Evolutionary conservation across 2,797 vertebrate genomes (phyloP), one percentile per base, ranked within the genome.

Genomic region (Fringilla coelebs): DNA sequence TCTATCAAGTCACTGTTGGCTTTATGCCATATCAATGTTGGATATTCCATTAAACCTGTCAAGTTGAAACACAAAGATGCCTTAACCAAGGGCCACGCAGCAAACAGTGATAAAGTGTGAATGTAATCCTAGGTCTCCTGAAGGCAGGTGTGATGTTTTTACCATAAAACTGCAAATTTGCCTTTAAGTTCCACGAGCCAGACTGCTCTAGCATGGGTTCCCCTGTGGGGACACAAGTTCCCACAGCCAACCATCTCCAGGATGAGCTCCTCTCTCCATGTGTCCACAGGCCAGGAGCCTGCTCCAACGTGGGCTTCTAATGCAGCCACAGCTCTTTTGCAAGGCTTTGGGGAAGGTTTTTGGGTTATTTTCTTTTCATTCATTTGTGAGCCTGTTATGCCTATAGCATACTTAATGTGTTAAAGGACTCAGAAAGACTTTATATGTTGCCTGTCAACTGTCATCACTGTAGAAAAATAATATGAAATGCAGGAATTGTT

Each of bases 271-370:
- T 78, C 34, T 72, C 31, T 72, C 17, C 13, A 5, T 15, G 19
- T 36, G 31, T 36, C 46, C 52, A 36, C 13, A 61, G 46, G 13
- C 26, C 40, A 32, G 38, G 8, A 73, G 1, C 26, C 22, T 54
- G 16, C 34, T 78, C 80, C 31, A 72, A 0, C 0, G 0, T 36
- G 28, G 21, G 22, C 40, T 48, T 60, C 45, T 46, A 22, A 20
- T 45, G 7, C 0, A 1, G 26, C 13, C 13, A 20, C 29, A 28
- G 9, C 8, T 36, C 17, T 54, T 78, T 17, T 32, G 34, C 52
- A 32, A 60, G 31, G 17, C 26, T 66, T 57, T 58, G 34, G 5
- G 8, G 17, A 22, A 57, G 24, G 7, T 66, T 46, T 21, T 18
- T n/a, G 1, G 43, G 22, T 19, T 34, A 8, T 5, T 16, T 26